phyloP scores from a whole-genome alignment of 2,888 invertebrate genomes.

The Monochamus alternatus region DNA sequence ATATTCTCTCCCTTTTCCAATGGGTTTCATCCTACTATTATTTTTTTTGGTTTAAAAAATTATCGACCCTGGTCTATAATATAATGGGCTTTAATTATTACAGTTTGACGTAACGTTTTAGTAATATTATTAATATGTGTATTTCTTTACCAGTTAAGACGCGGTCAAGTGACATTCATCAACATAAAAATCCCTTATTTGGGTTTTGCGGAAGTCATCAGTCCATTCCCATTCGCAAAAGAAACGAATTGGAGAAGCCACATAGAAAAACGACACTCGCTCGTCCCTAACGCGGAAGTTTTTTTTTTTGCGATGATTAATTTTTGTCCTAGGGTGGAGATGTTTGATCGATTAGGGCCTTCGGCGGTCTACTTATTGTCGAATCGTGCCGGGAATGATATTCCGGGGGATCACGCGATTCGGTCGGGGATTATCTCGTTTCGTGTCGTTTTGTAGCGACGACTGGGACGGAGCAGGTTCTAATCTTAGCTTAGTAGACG shows the following conservation, averaged over 20 bases:
- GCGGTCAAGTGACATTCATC: no score
- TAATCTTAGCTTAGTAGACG: background rate
- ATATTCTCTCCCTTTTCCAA: no score
- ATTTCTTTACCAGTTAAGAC: no score
- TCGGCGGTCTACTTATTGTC: slow-evolving; percentile 35
- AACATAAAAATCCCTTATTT: no score
- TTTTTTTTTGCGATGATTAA: slow-evolving; percentile 21
- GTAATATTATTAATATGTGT: no score
- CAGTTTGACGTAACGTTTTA: no score
- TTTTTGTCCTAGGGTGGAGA: slow-evolving; percentile 9
- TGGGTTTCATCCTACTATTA: no score
- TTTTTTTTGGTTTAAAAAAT: no score
- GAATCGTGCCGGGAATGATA: slow-evolving; percentile 33
- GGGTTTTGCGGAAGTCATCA: no score
- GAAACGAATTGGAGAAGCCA: background rate
- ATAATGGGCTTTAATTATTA: no score
- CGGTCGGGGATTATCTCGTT: slow-evolving; percentile 16
- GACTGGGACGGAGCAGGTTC: background rate
- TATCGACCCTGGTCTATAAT: no score
- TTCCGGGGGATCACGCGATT: slow-evolving; percentile 21
- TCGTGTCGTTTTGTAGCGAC: slow-evolving; percentile 9
- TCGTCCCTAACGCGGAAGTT: background rate
- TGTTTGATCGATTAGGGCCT: slow-evolving; percentile 34
- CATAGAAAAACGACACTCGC: background rate
- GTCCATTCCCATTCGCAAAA: background rate